Conservation (phyloP, 2,888 invertebrate genomes). For the Lepidocyrtinus sp. region DNA sequence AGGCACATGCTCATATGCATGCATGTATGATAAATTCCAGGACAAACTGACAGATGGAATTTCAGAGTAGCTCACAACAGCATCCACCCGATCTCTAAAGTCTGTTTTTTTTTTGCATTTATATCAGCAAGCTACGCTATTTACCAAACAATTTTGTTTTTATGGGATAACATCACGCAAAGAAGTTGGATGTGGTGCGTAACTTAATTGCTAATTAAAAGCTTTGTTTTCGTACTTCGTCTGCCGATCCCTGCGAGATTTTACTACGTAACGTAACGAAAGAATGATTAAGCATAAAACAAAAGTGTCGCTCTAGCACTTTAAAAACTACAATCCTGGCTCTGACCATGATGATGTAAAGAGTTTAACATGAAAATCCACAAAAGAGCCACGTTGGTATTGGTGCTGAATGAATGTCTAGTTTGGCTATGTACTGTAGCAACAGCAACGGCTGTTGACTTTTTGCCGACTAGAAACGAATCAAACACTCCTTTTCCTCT, state of each 20-base stretch:
- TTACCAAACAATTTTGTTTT: constrained; percentile 11
- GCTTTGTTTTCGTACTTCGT: constrained; percentile 6
- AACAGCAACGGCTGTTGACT: constrained; percentile 6
- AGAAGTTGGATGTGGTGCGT: constrained; percentile 10
- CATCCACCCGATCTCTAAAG: background rate
- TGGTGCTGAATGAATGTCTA: no score
- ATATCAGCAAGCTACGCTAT: background rate
- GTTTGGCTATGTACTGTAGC: no score
- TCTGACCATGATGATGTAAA: background rate
- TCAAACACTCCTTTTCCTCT: constrained; percentile 4
- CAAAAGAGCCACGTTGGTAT: background rate
- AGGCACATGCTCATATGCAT: background rate
- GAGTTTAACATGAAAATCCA: background rate
- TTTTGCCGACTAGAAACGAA: background rate
- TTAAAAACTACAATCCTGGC: background rate
- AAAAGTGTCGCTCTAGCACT: constrained; percentile 4
- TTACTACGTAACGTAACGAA: constrained; percentile 3
- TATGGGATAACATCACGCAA: constrained; percentile 11
- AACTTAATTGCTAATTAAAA: constrained; percentile 18
- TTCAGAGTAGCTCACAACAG: background rate
- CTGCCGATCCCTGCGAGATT: background rate
- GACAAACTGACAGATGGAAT: background rate
- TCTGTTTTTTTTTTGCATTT: constrained; percentile 7
- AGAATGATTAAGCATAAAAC: constrained; percentile 6
- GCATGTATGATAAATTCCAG: background rate